phyloP scores from a whole-genome alignment of 2,113 vertebrate species.

The Panthera uncia region DNA sequence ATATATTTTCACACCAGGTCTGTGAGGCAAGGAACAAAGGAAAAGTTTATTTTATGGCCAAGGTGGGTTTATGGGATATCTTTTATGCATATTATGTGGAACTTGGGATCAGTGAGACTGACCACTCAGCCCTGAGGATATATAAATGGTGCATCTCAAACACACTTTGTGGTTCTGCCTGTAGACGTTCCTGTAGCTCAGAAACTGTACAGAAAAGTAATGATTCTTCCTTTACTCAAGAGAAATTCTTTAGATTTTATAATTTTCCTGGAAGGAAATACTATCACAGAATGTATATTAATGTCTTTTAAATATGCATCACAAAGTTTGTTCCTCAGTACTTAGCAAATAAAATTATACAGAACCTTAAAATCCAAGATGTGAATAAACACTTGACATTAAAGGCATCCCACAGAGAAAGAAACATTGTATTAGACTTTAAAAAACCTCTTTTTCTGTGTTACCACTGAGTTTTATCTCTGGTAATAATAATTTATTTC shows the following conservation, averaged over 20 bases:
- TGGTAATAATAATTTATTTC: background rate
- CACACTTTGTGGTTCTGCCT: background rate
- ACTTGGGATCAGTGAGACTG: background rate
- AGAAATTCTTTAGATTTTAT: background rate
- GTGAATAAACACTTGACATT: background rate
- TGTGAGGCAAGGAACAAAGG: background rate
- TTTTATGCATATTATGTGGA: background rate
- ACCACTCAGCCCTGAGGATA: background rate
- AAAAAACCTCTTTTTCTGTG: background rate
- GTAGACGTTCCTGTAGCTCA: background rate
- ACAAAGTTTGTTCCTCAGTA: background rate
- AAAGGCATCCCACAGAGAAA: background rate
- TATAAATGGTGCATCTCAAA: background rate
- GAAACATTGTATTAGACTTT: background rate
- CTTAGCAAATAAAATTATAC: background rate
- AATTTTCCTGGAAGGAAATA: background rate
- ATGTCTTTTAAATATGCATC: background rate
- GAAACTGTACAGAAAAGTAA: background rate
- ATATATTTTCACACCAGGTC: background rate
- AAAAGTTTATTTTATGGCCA: background rate
- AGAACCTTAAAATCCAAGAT: constrained; percentile 28
- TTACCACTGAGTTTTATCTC: background rate
- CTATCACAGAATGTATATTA: background rate
- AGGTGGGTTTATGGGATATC: background rate
- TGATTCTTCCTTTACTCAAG: background rate